Evolutionary conservation across 2,797 vertebrate species (phyloP).

Genomic region (Lagodon rhomboides): DNA sequence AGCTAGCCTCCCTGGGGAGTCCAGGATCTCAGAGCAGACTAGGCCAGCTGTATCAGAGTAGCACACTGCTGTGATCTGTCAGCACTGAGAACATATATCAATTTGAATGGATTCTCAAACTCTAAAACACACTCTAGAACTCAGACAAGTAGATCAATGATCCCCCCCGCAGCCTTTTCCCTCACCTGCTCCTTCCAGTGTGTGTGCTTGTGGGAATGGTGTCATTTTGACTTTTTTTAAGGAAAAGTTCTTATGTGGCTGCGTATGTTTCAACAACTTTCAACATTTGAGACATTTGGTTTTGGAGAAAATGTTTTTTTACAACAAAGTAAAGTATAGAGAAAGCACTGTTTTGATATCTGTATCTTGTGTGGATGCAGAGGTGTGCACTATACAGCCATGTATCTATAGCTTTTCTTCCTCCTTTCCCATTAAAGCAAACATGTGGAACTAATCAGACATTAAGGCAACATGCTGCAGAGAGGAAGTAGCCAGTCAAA

Average conservation of each 20-base stretch:
- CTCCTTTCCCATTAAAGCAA: conserved; percentile 10
- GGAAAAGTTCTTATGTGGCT: background rate
- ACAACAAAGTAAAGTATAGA: background rate
- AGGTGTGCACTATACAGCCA: background rate
- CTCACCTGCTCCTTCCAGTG: no score
- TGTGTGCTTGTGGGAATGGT: no score
- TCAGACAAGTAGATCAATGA: background rate
- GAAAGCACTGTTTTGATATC: background rate
- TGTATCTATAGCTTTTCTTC: background rate
- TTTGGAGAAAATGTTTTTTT: background rate
- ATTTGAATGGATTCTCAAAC: background rate
- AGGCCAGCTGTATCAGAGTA: background rate
- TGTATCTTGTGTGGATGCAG: background rate
- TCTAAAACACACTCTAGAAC: background rate
- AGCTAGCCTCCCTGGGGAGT: conserved; percentile 3
- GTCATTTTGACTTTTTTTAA: background rate
- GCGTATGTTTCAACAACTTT: background rate
- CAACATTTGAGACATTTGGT: background rate
- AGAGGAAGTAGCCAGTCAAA: conserved; percentile 50
- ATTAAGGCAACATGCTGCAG: conserved; percentile 24
- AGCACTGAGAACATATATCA: background rate
- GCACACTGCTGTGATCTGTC: background rate
- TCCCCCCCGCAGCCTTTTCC: no score
- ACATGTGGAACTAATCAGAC: conserved; percentile 51
- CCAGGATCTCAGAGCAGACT: background rate